Conservation (phyloP, 2,888 invertebrate genomes). For the Clusia tigrina region DNA sequence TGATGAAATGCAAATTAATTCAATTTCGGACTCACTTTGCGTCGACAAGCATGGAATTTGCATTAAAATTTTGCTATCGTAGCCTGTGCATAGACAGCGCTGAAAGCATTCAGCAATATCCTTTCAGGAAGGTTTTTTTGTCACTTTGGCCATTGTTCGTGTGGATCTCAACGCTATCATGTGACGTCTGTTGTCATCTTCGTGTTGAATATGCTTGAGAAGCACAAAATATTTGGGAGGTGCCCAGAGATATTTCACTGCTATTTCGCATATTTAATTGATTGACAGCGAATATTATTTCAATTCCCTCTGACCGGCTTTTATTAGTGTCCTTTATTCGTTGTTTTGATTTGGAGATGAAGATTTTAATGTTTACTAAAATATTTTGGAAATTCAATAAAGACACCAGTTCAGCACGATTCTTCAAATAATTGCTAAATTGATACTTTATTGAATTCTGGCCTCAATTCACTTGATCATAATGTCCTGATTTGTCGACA, state of each 20-base stretch:
- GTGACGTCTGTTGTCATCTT: slow-evolving; percentile 33
- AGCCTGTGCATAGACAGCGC: background rate
- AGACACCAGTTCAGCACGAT: no score
- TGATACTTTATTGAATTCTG: no score
- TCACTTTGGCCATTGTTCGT: background rate
- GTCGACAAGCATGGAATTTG: background rate
- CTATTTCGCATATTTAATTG: no score
- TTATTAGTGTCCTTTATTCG: no score
- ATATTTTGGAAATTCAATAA: no score
- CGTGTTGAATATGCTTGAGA: slow-evolving; percentile 32
- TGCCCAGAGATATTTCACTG: slow-evolving; percentile 6
- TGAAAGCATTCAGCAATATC: background rate
- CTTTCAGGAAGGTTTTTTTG: background rate
- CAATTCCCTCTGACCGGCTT: no score
- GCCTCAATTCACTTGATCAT: no score
- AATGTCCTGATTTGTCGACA: no score
- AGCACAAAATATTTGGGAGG: background rate
- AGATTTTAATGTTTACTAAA: no score
- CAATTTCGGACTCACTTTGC: slow-evolving; percentile 19
- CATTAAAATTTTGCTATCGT: slow-evolving; percentile 1
- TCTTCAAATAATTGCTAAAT: no score
- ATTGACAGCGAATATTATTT: no score
- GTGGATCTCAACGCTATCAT: slow-evolving; percentile 21
- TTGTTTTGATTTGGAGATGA: no score
- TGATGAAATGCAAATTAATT: slow-evolving; percentile 29